Percentiles rank a stretch among this genome's conserved stretches.
Conservation (phyloP, 2,888 invertebrate genomes). For the Rhagophthalmus giganteus region DNA sequence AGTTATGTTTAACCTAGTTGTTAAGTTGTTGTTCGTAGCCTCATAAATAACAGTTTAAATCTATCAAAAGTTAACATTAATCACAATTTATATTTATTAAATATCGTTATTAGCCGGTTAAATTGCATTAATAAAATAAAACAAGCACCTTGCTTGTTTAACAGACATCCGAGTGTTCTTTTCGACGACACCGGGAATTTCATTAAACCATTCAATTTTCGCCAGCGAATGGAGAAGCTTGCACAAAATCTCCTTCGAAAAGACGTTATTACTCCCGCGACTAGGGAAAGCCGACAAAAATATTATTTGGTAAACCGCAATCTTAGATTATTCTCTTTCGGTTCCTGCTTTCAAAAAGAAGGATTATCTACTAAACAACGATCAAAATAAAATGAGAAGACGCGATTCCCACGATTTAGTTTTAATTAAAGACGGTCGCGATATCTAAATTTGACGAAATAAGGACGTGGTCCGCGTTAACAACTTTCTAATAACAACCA, state of each 20-base stretch:
- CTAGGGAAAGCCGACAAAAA: slow-evolving; percentile 16
- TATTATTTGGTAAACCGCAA: slow-evolving; percentile 10
- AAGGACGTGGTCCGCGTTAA: no score
- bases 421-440: not conserved
- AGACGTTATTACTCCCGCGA: slow-evolving; percentile 16
- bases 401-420: no score
- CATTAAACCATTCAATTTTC: slow-evolving; percentile 27
- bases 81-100: no score
- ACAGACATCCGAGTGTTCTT: no score
- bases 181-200: slow-evolving; percentile 19
- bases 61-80: no score
- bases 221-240: slow-evolving; percentile 19
- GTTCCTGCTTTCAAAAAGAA: slow-evolving; percentile 4
- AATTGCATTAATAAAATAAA: no score
- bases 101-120: no score
- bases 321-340: slow-evolving; percentile 1
- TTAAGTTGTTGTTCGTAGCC: no score
- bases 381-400: slow-evolving; percentile 3
- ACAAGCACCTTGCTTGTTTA: no score
- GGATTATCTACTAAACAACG: slow-evolving; percentile 5
- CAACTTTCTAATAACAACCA: no score
- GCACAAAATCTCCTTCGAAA: slow-evolving; percentile 24
- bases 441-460: not conserved
- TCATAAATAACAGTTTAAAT: slow-evolving; percentile 1
- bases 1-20: no score